A percentile compares a stretch with the other conserved stretches of the same genome.
phyloP scores from a whole-genome alignment of 2,113 vertebrate species.

The Elephantulus edwardii region DNA sequence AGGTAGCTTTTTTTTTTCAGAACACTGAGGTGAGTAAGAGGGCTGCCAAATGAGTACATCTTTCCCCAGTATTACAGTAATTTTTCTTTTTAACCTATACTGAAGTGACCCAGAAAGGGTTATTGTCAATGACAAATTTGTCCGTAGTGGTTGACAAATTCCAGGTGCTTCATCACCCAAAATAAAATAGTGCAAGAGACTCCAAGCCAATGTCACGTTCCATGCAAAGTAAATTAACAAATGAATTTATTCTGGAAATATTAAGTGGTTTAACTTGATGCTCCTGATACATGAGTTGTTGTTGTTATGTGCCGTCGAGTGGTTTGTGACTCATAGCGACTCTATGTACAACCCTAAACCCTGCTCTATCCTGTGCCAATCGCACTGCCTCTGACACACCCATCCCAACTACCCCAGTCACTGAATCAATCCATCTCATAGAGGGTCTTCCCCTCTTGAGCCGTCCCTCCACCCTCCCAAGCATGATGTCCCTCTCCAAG shows the following conservation, averaged over 20 bases:
- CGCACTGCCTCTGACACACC: too few species aligned
- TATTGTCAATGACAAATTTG: conserved; percentile 56
- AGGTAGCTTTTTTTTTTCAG: conserved; percentile 26
- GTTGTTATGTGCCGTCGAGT: too few species aligned
- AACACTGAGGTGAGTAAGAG: conserved; percentile 9
- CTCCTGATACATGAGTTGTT: background rate
- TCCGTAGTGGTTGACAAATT: conserved; percentile 39
- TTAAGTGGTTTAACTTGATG: background rate
- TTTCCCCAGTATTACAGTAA: conserved; percentile 24
- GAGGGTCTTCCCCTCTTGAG: too few species aligned
- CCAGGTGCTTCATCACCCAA: conserved; percentile 12
- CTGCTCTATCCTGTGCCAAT: too few species aligned
- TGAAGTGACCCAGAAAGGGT: conserved; percentile 61
- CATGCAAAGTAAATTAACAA: conserved; percentile 10
- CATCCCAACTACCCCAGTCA: too few species aligned
- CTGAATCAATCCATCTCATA: too few species aligned
- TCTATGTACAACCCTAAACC: too few species aligned
- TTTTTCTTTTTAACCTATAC: conserved; percentile 73
- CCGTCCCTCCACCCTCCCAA: too few species aligned
- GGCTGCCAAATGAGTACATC: conserved; percentile 48
- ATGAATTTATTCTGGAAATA: conserved; percentile 45
- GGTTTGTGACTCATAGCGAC: too few species aligned
- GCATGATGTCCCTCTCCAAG: too few species aligned
- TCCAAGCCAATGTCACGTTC: background rate
- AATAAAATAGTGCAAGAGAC: background rate